Evolutionary conservation across 2,113 vertebrate species (phyloP), one percentile per base, ranked within the genome.

Genomic region (Hemiprocne comata): DNA sequence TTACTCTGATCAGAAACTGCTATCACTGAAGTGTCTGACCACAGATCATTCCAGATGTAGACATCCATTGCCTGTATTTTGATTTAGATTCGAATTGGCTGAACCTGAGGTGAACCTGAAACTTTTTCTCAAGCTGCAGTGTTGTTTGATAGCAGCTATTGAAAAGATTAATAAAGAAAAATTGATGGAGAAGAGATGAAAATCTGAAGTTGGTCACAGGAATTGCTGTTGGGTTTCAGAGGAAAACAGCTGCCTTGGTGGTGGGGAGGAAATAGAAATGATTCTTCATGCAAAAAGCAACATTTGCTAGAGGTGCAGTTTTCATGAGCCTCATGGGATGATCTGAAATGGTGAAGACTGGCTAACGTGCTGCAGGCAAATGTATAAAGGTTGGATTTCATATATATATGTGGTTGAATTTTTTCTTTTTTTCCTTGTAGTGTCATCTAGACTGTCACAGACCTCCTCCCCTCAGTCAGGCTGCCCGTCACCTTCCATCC

Each of bases 391-490:
- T 38, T 1, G 2, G 14, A 3, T 84, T 66, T 23, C 36, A 55
- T 62, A 29, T 33, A 29, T 50, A 46, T 80, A 24, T 24, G 34
- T 87, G 38, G 58, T 64, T 51, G 50, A 21, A 50, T 87, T 14
- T 36, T 70, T 76, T n/a, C 90, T 70, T 24, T 36, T 31, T 36
- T 70, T 77, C n/a, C 91, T 72, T 38, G 8, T 85, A 99, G 99
- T 99, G 92, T 97, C 99, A 11, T 97, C 99, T 90, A 99, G 99
- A 95, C 98, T 99, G 95, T 98, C 99, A 8, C 99, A 99, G 95
- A 98, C 99, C 3, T 98, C 98, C 19, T 99, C 99, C 71, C 99
- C 99, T 3, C 99, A 99, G 97, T 97, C 99, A 7, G 98, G 98
- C 90, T 99, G 99, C 92, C 98, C 98, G 0, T 99, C 99, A 19